Conservation (phyloP, 2,888 invertebrate species). For the Eupithecia exiguata region DNA sequence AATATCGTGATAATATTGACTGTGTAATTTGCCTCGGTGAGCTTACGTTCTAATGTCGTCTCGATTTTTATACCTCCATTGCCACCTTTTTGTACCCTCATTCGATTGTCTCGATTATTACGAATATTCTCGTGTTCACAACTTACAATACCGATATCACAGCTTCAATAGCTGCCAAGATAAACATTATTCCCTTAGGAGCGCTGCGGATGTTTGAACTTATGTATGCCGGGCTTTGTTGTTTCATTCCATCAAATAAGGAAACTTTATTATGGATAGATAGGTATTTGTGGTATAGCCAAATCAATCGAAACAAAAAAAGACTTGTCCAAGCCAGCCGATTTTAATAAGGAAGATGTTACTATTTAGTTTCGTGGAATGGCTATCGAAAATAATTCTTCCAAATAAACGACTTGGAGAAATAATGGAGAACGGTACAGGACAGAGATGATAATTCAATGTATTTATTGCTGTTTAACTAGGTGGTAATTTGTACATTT, state of each 20-base stretch:
- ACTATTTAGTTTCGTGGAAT: too few species aligned
- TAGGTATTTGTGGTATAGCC: neutral
- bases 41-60: neutral
- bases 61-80: neutral
- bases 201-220: neutral
- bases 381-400: too few species aligned
- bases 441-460: too few species aligned
- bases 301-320: neutral
- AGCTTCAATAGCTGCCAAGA: conserved; percentile 20
- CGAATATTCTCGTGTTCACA: neutral
- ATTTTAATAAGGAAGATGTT: too few species aligned
- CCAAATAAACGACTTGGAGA: too few species aligned
- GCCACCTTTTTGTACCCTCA: neutral
- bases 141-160: conserved; percentile 18
- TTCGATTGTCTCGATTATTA: neutral
- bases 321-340: neutral
- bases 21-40: too few species aligned
- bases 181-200: conserved; percentile 8
- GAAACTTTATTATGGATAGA: neutral
- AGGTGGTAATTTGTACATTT: too few species aligned
- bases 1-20: too few species aligned
- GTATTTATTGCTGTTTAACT: too few species aligned
- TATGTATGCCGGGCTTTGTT: neutral
- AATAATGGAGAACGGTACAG: too few species aligned
- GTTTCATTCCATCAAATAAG: neutral